These are phyloP conservation scores for Spisula subtruncata DNA, from an alignment of 2,888 invertebrate species.

Conservation along the genomic window DNA sequence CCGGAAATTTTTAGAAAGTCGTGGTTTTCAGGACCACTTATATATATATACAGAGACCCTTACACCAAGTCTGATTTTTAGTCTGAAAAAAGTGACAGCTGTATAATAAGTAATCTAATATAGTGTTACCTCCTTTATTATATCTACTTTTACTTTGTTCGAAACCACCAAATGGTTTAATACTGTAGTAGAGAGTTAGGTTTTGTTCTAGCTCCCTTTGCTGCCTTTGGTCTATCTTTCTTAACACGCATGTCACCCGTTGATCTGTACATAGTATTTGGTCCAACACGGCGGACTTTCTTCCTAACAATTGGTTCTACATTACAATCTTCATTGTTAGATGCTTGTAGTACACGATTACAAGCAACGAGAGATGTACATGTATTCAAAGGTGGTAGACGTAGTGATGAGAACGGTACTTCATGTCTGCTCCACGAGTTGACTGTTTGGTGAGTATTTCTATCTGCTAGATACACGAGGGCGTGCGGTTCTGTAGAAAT, in stretches of 20 bases:
- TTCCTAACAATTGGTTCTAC: background rate
- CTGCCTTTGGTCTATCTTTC: background rate
- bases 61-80: no score
- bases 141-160: no score
- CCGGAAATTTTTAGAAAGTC: no score
- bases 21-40: no score
- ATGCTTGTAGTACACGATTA: background rate
- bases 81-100: no score
- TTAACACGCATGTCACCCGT: background rate
- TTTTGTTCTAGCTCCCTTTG: background rate
- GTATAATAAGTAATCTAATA: no score
- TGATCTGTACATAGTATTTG: background rate
- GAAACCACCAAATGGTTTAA: background rate
- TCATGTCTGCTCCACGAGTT: background rate
- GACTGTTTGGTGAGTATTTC: background rate
- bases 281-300: background rate
- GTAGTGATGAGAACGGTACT: background rate
- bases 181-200: background rate
- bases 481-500: background rate
- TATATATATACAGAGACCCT: no score
- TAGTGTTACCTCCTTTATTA: no score
- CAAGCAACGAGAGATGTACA: background rate
- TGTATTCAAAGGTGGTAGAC: background rate
- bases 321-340: background rate
- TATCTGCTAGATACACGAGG: background rate